These are phyloP conservation scores for Plagiodera versicolora DNA, from an alignment of 2,888 invertebrate genomes.

Conservation along the genomic window DNA sequence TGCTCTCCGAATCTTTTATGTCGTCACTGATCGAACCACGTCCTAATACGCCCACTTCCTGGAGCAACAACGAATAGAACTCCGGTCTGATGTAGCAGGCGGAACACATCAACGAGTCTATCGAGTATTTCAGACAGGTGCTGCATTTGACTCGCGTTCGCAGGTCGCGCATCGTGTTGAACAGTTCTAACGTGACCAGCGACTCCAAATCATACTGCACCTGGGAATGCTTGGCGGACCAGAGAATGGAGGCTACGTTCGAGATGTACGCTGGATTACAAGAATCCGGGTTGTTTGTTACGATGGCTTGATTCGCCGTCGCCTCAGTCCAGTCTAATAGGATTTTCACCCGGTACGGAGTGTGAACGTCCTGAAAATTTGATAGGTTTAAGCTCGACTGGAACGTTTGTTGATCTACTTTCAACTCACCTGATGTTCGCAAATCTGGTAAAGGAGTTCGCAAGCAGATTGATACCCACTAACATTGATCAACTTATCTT, in stretches of 20 bases:
- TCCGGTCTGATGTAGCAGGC: conserved; percentile 82
- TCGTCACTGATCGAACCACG: conserved; percentile 63
- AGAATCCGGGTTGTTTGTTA: conserved; percentile 46
- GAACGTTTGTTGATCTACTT: too few relatives aligned
- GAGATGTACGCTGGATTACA: conserved; percentile 66
- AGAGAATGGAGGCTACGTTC: conserved; percentile 79
- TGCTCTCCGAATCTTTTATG: conserved; percentile 60
- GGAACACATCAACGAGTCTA: conserved; percentile 85
- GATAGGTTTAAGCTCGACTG: not conserved
- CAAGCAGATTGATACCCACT: conserved; percentile 67
- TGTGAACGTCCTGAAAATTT: conserved; percentile 55
- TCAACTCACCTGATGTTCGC: conserved; percentile 58
- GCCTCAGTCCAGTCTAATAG: conserved; percentile 74
- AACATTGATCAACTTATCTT: conserved; percentile 49
- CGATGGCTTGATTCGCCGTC: conserved; percentile 58
- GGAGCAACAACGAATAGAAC: conserved; percentile 72
- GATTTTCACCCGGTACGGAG: conserved; percentile 65
- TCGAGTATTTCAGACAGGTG: conserved; percentile 76
- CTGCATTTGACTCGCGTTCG: conserved; percentile 69
- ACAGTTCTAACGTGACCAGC: conserved; percentile 73
- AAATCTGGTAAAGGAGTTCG: conserved; percentile 78
- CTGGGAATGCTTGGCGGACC: conserved; percentile 69
- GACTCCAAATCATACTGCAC: conserved; percentile 66
- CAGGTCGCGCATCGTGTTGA: conserved; percentile 79
- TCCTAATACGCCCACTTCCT: conserved; percentile 68